phyloP scores from a whole-genome alignment of 2,888 invertebrate species.

The Bembecia ichneumoniformis region DNA sequence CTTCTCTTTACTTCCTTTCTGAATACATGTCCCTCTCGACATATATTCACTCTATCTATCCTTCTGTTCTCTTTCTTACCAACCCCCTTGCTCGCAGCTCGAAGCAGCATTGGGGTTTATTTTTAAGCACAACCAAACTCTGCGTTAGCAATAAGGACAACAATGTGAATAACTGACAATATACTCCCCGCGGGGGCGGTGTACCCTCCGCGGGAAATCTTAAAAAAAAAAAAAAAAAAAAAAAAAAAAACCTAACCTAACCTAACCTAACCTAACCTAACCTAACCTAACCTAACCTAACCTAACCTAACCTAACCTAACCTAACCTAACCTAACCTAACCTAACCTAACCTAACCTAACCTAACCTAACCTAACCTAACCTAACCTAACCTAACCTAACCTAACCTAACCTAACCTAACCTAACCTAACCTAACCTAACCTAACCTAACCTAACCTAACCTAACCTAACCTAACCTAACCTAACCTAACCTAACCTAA shows the following conservation, averaged over 20 bases:
- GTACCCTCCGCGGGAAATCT: too few relatives aligned
- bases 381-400: not conserved
- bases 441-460: conserved; percentile 1
- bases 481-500: conserved; percentile 1
- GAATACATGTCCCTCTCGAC: too few relatives aligned
- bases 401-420: conserved; percentile 1
- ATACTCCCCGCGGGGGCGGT: too few relatives aligned
- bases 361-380: not conserved
- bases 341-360: conserved; percentile 1
- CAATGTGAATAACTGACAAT: too few relatives aligned
- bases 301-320: conserved; percentile 9
- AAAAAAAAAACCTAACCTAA: conserved; percentile 5
- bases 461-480: conserved; percentile 1
- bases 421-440: conserved; percentile 1
- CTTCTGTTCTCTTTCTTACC: too few relatives aligned
- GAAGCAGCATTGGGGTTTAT: too few relatives aligned
- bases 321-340: conserved; percentile 8
- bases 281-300: conserved; percentile 10
- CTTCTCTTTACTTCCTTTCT: too few relatives aligned
- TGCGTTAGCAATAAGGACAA: too few relatives aligned
- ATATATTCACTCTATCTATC: too few relatives aligned
- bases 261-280: conserved; percentile 10
- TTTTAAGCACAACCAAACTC: too few relatives aligned
- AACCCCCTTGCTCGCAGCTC: too few relatives aligned
- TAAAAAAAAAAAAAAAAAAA: too few relatives aligned